phyloP scores from a whole-genome alignment of 2,888 invertebrate genomes.

The Plutella xylostella region DNA sequence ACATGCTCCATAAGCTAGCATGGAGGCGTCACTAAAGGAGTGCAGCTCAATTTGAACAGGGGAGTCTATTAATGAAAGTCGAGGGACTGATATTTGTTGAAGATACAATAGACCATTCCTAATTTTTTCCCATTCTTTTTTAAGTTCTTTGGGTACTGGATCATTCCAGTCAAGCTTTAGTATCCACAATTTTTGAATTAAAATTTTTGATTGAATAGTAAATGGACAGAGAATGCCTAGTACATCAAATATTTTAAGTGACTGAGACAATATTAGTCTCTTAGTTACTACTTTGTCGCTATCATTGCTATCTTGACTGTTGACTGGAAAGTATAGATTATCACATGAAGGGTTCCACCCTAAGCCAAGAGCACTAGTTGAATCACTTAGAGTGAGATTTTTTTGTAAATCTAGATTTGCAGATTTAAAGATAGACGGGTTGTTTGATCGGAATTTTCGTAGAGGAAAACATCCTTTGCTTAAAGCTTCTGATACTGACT shows the following conservation, averaged over 20 bases:
- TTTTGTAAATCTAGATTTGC: no score
- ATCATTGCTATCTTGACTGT: no score
- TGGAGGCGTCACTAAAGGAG: slow-evolving; percentile 11
- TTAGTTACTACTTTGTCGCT: slow-evolving; percentile 17
- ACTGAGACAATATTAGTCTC: slow-evolving; percentile 4
- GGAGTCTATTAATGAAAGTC: slow-evolving; percentile 6
- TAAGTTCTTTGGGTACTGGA: slow-evolving; percentile 7
- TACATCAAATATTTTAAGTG: slow-evolving; percentile 7
- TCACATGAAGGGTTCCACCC: slow-evolving; percentile 18
- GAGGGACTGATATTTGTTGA: not conserved
- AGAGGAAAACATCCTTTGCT: slow-evolving; percentile 8
- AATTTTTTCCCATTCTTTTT: slow-evolving; percentile 7
- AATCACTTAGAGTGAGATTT: no score
- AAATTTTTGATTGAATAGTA: slow-evolving; percentile 5
- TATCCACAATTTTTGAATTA: slow-evolving; percentile 11
- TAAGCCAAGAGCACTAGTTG: slow-evolving; percentile 13
- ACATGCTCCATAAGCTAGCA: slow-evolving; percentile 13
- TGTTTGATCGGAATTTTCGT: slow-evolving; percentile 11
- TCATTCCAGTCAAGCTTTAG: slow-evolving; percentile 10
- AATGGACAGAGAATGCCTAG: slow-evolving; percentile 9
- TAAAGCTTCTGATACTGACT: slow-evolving; percentile 1
- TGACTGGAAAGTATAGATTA: slow-evolving; percentile 13
- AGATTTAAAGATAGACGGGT: not conserved
- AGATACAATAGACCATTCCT: not conserved
- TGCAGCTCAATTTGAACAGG: slow-evolving; percentile 7